Evolutionary conservation across 2,797 vertebrate genomes (phyloP).

Genomic region (Perodicticus potto): DNA sequence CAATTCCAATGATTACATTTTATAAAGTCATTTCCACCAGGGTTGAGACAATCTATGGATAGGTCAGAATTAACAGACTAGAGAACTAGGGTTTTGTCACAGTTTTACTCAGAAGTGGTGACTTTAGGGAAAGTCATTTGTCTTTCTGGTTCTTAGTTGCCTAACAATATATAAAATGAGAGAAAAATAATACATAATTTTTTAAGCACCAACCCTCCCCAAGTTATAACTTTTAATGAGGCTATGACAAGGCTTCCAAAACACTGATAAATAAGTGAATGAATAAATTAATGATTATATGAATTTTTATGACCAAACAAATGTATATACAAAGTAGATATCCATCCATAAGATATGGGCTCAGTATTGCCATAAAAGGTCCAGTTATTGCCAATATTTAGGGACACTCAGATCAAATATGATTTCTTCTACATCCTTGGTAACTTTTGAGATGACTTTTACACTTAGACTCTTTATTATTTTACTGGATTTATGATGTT

Average conservation of each 20-base stretch:
- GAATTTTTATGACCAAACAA: background rate
- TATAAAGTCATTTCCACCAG: constrained; percentile 42
- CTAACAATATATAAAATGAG: background rate
- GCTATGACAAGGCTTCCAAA: background rate
- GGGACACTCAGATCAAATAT: constrained; percentile 7
- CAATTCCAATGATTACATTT: constrained; percentile 44
- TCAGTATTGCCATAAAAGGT: background rate
- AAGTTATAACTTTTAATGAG: constrained; percentile 35
- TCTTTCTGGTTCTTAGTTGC: constrained; percentile 32
- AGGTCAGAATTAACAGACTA: background rate
- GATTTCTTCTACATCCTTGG: constrained; percentile 4
- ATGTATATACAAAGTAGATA: background rate
- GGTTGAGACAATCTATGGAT: background rate
- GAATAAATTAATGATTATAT: background rate
- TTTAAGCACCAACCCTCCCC: background rate
- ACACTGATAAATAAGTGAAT: constrained; percentile 2
- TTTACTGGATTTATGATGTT: background rate
- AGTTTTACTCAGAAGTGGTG: background rate
- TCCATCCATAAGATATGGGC: background rate
- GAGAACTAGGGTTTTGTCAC: background rate
- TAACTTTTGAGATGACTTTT: constrained; percentile 45
- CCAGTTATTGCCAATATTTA: background rate
- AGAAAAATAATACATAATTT: background rate
- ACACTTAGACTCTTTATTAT: constrained; percentile 21
- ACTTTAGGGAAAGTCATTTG: background rate